These are phyloP conservation scores for Anguilla anguilla DNA, from an alignment of 2,797 vertebrate genomes.

Conservation along the genomic window DNA sequence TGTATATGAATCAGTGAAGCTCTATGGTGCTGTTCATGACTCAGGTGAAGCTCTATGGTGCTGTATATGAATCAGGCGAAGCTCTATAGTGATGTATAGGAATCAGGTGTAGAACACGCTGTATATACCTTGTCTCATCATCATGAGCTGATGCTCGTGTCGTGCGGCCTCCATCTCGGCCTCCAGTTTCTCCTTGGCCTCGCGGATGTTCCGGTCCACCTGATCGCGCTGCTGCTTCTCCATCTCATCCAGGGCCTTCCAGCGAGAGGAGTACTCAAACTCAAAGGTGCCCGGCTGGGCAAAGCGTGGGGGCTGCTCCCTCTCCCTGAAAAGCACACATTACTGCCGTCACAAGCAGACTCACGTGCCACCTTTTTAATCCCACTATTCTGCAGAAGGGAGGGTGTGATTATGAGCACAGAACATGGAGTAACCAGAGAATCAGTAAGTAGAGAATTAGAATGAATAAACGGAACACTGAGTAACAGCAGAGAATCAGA, in stretches of 20 bases:
- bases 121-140: slow-evolving; percentile 93
- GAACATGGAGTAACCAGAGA: too few species aligned
- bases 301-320: slow-evolving; percentile 88
- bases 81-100: not conserved
- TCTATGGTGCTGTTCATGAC: too few species aligned
- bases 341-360: not conserved
- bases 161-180: slow-evolving; percentile 96
- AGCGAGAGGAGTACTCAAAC: slow-evolving; percentile 95
- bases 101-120: not conserved
- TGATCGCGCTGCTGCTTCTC: slow-evolving; percentile 94
- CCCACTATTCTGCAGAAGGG: not conserved
- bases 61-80: not conserved
- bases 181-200: slow-evolving; percentile 96
- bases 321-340: slow-evolving; percentile 74
- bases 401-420: too few species aligned
- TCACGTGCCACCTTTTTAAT: not conserved
- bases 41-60: not conserved
- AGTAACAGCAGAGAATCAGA: not conserved
- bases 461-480: not conserved
- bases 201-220: slow-evolving; percentile 92
- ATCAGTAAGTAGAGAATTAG: too few species aligned
- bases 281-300: slow-evolving; percentile 98
- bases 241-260: slow-evolving; percentile 97
- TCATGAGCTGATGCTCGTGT: slow-evolving; percentile 96
- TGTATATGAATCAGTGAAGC: too few species aligned